Evolutionary conservation across 2,797 vertebrate species (phyloP), one percentile per base, ranked within the genome.

Genomic region (Emydoidea blandingii): DNA sequence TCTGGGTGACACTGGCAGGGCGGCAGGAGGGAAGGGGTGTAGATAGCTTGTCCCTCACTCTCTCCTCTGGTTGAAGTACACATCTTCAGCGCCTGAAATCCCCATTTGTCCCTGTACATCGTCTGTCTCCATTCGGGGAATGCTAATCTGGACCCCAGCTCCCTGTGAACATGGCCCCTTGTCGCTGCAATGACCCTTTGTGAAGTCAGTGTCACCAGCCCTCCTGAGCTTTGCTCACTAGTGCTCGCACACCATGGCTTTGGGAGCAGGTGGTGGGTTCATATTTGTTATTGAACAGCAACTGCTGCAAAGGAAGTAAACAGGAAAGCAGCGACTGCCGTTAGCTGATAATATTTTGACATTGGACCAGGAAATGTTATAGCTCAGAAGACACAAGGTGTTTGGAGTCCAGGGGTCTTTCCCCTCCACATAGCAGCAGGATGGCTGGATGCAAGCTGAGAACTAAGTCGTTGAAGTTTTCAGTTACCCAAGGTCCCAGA

Each of bases 391-490:
- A 47, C 87, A 74, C 83, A 79, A 93, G 93, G 93, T 93, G 92
- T 89, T 87, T 62, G 15, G 31, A 62, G 59, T 3, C 34, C 95
- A 93, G 82, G 59, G 2, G 12, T 10, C 65, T 78, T 27, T 92
- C 93, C 91, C 84, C 34, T 41, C 12, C 79, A 37, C 49, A 21
- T n/a, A 59, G 54, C 76, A 87, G 85, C 92, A 95, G 89, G 90
- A 95, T 86, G 95, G 91, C 49, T 0, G 79, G 74, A 89, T 25
- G 31, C 88, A 31, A 80, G 50, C 18, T 54, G 34, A n/a, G 86
- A 59, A 5, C n/a, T 37, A 62, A 62, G 59, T 34, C 3, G 1
- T 8, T 62, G 14, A 62, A 8, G 15, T 15, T 62, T 19, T n/a
- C 62, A 37, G 34, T 19, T 68, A 19, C n/a, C 34, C 62, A 11